Evolutionary conservation across 64 coral and sea anemone species (phyloP).

Genomic region (Montipora cactus): DNA sequence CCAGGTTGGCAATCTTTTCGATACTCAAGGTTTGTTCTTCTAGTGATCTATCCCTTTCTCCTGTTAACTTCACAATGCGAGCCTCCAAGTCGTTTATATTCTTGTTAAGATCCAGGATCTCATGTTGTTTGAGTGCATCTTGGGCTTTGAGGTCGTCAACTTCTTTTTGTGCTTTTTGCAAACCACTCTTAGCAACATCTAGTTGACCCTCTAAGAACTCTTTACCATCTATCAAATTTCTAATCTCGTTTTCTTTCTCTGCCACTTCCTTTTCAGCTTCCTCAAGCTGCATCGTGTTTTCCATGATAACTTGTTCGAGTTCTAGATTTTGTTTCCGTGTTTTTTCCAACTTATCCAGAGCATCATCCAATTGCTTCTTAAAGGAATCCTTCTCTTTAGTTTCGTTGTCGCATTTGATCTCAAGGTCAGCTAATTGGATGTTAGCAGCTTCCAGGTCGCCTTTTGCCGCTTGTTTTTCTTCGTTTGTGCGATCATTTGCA

Average conservation of each 20-base stretch:
- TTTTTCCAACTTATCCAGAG: slow-evolving; percentile 78
- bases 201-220: slow-evolving; percentile 86
- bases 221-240: slow-evolving; percentile 76
- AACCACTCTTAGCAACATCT: slow-evolving; percentile 68
- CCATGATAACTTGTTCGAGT: slow-evolving; percentile 86
- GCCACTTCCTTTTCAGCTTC: slow-evolving; percentile 67
- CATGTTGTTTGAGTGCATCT: slow-evolving; percentile 66
- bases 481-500: slow-evolving; percentile 73
- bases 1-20: slow-evolving; percentile 61
- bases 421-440: slow-evolving; percentile 81
- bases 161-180: slow-evolving; percentile 78
- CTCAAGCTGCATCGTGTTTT: slow-evolving; percentile 85
- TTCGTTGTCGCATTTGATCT: slow-evolving; percentile 74
- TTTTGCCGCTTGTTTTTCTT: slow-evolving; percentile 80
- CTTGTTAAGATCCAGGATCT: slow-evolving; percentile 84
- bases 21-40: slow-evolving; percentile 71
- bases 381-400: slow-evolving; percentile 91
- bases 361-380: slow-evolving; percentile 91
- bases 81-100: slow-evolving; percentile 88
- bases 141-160: slow-evolving; percentile 78
- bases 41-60: slow-evolving; percentile 78
- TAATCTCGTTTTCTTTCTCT: slow-evolving; percentile 89
- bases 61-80: slow-evolving; percentile 68
- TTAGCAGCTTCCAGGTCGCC: slow-evolving; percentile 72
- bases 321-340: slow-evolving; percentile 83